phyloP scores from a whole-genome alignment of 2,113 vertebrate genomes.

The Panthera uncia region DNA sequence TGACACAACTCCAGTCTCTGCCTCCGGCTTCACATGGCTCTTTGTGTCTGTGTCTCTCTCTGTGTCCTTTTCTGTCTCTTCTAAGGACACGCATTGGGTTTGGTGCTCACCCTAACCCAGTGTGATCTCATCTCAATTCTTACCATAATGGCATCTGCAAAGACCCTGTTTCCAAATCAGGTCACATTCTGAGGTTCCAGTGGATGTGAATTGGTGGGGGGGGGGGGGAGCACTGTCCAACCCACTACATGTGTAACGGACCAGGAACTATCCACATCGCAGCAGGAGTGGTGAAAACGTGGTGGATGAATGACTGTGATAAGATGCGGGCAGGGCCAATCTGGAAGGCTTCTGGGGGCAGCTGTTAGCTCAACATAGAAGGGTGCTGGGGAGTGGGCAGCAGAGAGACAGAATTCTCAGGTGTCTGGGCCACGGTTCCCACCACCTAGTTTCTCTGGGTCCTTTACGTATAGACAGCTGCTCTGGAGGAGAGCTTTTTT shows the following conservation, averaged over 20 bases:
- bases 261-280: accelerated
- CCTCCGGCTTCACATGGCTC: accelerated
- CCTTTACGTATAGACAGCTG: not conserved
- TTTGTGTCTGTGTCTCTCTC: not conserved
- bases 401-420: not conserved
- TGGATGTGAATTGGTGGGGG: not conserved
- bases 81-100: accelerated
- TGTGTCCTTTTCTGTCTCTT: not conserved
- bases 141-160: not conserved
- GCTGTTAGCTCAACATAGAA: not conserved
- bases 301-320: not conserved
- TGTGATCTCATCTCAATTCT: not conserved
- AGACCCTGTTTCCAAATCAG: not conserved
- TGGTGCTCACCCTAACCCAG: accelerated
- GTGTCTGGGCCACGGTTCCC: not conserved
- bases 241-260: accelerated
- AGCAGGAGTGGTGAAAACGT: not conserved
- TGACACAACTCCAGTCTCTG: not conserved
- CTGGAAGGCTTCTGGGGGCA: not conserved
- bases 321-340: not conserved
- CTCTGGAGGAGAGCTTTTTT: not conserved
- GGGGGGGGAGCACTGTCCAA: not conserved
- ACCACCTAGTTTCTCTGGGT: not conserved
- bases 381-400: not conserved
- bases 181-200: not conserved